Evolutionary conservation across 1,140 invertebrate species (phyloP).

Genomic region (Ceratina calcarata): DNA sequence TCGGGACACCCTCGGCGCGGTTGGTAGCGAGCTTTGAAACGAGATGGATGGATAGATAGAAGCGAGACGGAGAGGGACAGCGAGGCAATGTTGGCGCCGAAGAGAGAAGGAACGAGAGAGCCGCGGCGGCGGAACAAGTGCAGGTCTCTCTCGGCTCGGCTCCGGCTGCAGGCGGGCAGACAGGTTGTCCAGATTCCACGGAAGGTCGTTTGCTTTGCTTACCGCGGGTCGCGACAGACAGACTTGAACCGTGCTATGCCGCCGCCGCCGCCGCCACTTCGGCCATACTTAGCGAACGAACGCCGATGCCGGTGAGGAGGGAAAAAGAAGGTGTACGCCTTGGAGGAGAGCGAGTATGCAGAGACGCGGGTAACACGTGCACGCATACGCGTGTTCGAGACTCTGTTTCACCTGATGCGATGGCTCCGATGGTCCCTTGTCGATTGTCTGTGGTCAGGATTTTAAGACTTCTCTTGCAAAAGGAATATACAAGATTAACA

Average conservation of each 20-base stretch:
- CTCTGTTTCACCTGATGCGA: too few relatives aligned
- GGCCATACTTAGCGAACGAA: constrained; percentile 58
- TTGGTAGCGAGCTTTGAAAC: constrained; percentile 45
- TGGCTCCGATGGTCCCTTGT: too few relatives aligned
- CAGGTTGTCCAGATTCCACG: constrained; percentile 81
- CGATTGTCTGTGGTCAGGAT: too few relatives aligned
- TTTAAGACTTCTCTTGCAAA: too few relatives aligned
- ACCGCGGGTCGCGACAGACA: constrained; percentile 75
- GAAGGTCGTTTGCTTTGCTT: constrained; percentile 81
- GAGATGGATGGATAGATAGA: constrained; percentile 48
- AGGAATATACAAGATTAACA: too few relatives aligned
- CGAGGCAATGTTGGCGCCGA: background rate
- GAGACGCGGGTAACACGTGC: constrained; percentile 50
- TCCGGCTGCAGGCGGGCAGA: constrained; percentile 76
- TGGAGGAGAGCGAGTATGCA: constrained; percentile 1
- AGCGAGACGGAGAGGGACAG: constrained; percentile 10
- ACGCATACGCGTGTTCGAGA: constrained; percentile 61
- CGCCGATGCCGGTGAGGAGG: background rate
- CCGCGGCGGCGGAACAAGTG: constrained; percentile 71
- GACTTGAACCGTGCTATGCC: constrained; percentile 61
- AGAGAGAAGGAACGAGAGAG: constrained; percentile 51
- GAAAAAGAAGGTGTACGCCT: constrained; percentile 12
- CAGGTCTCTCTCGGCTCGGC: constrained; percentile 59
- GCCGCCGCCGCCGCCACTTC: constrained; percentile 64
- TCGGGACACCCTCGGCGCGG: constrained; percentile 62